Base-by-base conservation (phyloP, 2,797 vertebrate genomes). In the Acanthurus leucopareius region DNA sequence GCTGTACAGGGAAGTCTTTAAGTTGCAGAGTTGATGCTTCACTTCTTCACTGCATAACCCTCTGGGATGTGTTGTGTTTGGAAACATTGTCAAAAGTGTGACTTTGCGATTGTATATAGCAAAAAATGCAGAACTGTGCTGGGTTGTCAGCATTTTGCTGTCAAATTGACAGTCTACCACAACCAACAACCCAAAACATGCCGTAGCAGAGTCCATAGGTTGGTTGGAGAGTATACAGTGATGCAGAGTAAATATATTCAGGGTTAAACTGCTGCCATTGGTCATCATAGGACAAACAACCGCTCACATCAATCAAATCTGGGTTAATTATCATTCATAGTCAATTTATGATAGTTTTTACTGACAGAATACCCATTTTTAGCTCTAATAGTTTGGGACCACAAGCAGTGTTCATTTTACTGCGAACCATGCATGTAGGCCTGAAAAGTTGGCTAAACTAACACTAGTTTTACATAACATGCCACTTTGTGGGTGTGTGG, bases 21-120 rank as follows among this genome's bases (percentile, higher is more conserved):
- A 73, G 86, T 74, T 83, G 71, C 83, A 85, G 59, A 75, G 79
- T 77, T 53, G 52, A 72, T 76, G 72, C 72, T 69, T 59, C 71
- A 83, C 82, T 87, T 83, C 82, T 77, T 88, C 77, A 69, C 86
- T 84, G 79, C 75, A 81, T 78, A 88, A 88, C 85, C 81, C 89
- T 86, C 85, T 90, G 86, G 83, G 81, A 90, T 91, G 86, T 92
- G 86, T 92, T 92, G 90, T 91, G 88, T 85, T 85, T 86, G 86
- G 86, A 86, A 90, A 89, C 83, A 86, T 86, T 89, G 81, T 91
- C 88, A 90, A 88, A 86, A 89, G 71, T 87, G 83, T 85, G 85
- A 87, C 83, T 88, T 86, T 87, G 82, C 71, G 73, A 83, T 89
- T 90, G 88, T 85, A 88, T 79, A 84, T 90, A 83, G 71, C 80